phyloP scores from a whole-genome alignment of 1,140 invertebrate species.

The Lepidostoma basale region DNA sequence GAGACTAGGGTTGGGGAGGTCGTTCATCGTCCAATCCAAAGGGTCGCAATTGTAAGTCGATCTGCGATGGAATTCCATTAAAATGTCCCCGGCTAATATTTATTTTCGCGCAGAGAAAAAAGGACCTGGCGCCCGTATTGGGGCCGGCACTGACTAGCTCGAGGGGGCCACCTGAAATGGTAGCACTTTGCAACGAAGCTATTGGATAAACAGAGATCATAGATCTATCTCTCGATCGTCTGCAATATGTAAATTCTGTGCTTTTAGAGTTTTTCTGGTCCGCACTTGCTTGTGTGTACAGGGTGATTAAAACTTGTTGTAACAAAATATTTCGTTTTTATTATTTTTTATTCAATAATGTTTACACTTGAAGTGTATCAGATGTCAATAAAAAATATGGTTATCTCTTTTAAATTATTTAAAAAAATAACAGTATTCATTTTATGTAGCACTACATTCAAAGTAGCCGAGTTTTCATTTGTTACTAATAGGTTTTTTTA shows the following conservation, averaged over 20 bases:
- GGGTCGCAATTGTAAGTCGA: constrained; percentile 34
- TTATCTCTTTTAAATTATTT: too few relatives aligned
- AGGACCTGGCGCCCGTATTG: constrained; percentile 30
- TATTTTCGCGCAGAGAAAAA: constrained; percentile 34
- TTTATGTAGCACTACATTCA: too few relatives aligned
- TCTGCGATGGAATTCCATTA: constrained; percentile 41
- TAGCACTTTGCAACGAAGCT: background rate
- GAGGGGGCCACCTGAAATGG: background rate
- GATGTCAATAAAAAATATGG: too few relatives aligned
- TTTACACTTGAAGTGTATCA: too few relatives aligned
- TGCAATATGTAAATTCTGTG: constrained; percentile 11
- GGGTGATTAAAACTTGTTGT: too few relatives aligned
- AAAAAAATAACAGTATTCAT: too few relatives aligned
- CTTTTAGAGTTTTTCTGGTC: too few relatives aligned
- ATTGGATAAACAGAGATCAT: background rate
- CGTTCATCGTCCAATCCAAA: constrained; percentile 15
- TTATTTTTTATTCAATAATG: too few relatives aligned
- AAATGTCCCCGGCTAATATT: constrained; percentile 39
- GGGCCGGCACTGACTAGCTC: constrained; percentile 17
- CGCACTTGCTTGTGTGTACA: too few relatives aligned
- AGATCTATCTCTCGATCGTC: background rate
- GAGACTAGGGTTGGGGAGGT: background rate
- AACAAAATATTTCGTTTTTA: too few relatives aligned
- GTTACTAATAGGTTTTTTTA: too few relatives aligned
- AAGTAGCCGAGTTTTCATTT: too few relatives aligned